phyloP scores from a whole-genome alignment of 1,140 invertebrate species.

The Drosophila fuyamai region DNA sequence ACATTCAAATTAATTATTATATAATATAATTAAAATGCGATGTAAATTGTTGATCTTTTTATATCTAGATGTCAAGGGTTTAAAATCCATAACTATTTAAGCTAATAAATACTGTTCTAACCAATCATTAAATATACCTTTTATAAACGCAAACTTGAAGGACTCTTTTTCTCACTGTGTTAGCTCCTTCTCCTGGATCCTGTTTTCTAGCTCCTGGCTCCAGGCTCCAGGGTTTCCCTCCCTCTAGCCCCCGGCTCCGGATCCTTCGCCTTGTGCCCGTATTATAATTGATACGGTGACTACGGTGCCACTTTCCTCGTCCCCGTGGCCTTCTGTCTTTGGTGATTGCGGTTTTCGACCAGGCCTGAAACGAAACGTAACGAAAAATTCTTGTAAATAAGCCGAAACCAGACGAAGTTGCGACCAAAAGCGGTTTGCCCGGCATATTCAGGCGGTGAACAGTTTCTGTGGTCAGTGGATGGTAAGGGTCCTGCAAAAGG shows the following conservation, averaged over 20 bases:
- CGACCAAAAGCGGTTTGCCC: constrained; percentile 59
- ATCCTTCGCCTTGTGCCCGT: constrained; percentile 55
- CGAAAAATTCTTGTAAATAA: constrained; percentile 73
- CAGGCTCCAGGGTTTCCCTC: constrained; percentile 5
- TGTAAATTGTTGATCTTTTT: no score
- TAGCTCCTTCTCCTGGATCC: constrained; percentile 2
- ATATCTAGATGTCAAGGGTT: no score
- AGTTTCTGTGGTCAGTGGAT: constrained; percentile 41
- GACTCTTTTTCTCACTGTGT: constrained; percentile 1
- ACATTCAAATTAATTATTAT: no score
- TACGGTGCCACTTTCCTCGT: constrained; percentile 23
- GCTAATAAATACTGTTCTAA: no score
- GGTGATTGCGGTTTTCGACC: constrained; percentile 23
- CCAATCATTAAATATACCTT: no score
- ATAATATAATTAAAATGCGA: no score
- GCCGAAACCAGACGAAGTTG: constrained; percentile 54
- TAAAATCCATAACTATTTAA: no score
- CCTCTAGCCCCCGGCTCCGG: constrained; percentile 1
- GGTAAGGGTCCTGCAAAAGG: neutral
- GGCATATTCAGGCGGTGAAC: constrained; percentile 18
- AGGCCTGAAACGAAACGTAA: constrained; percentile 56
- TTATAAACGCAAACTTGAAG: no score
- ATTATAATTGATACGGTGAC: constrained; percentile 81
- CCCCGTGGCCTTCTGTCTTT: constrained; percentile 6
- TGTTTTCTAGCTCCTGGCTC: constrained; percentile 1